Conservation (phyloP, 2,113 vertebrate genomes). For the Paracanthobrama guichenoti region DNA sequence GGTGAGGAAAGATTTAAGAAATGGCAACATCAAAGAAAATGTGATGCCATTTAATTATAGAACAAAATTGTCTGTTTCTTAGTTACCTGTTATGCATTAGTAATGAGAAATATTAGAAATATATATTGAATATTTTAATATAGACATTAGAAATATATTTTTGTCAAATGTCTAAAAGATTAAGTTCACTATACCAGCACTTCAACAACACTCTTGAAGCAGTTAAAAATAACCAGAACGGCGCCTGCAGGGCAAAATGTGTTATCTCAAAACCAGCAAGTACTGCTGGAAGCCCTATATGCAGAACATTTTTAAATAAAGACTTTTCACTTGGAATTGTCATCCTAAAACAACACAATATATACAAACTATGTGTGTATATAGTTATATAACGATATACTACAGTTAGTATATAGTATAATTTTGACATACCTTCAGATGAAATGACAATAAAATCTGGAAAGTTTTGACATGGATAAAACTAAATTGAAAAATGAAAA, state of each 20-base stretch:
- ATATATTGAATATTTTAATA: too few relatives aligned
- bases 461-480: background rate
- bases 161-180: background rate
- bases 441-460: background rate
- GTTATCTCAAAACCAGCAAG: slow-evolving; percentile 55
- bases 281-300: slow-evolving; percentile 45
- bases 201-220: slow-evolving; percentile 42
- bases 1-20: background rate
- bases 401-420: background rate
- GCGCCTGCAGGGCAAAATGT: slow-evolving; percentile 40
- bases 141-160: background rate
- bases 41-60: background rate
- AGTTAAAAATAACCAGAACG: slow-evolving; percentile 59
- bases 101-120: background rate
- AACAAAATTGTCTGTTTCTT: background rate
- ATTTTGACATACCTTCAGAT: background rate
- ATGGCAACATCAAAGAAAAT: background rate
- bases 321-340: background rate
- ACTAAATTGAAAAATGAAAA: background rate
- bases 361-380: background rate
- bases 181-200: slow-evolving; percentile 5
- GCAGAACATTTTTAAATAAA: slow-evolving; percentile 23
- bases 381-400: background rate
- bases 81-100: background rate
- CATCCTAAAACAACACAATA: background rate